phyloP scores from a whole-genome alignment of 2,888 invertebrate genomes.

The Scelioninae gen. 1 region DNA sequence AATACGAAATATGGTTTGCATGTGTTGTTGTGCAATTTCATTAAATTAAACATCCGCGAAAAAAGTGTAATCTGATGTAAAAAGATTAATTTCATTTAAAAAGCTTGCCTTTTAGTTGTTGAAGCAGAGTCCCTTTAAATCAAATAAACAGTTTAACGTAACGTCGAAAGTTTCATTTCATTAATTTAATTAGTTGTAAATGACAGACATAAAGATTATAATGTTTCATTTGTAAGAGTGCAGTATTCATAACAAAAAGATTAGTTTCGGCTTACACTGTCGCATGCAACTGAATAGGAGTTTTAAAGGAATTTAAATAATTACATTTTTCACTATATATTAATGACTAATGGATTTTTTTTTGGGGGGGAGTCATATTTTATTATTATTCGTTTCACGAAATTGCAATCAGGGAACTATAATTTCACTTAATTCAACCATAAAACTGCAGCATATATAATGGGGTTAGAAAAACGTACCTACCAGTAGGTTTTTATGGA shows the following conservation, averaged over 20 bases:
- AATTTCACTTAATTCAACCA: too few relatives aligned
- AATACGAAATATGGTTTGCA: background rate
- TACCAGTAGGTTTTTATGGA: too few relatives aligned
- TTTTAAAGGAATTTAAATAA: too few relatives aligned
- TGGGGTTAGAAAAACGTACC: too few relatives aligned
- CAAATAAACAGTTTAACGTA: constrained; percentile 9
- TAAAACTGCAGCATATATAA: too few relatives aligned
- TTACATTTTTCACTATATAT: too few relatives aligned
- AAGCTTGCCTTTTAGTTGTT: background rate
- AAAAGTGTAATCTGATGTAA: background rate
- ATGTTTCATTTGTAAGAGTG: constrained; percentile 4
- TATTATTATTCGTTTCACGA: too few relatives aligned
- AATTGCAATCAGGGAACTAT: too few relatives aligned
- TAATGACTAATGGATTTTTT: too few relatives aligned
- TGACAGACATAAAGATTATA: constrained; percentile 12
- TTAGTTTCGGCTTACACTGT: background rate
- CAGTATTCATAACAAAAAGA: constrained; percentile 12
- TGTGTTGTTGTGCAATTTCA: background rate
- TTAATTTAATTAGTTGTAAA: constrained; percentile 20
- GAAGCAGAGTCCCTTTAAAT: constrained; percentile 9
- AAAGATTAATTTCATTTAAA: constrained; percentile 10
- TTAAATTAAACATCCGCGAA: background rate
- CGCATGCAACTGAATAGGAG: background rate
- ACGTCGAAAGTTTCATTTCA: constrained; percentile 6
- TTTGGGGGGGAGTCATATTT: too few relatives aligned